A percentile compares a stretch with the other conserved stretches of the same genome.
phyloP scores from a whole-genome alignment of 2,888 invertebrate species.

The Agrochola litura region DNA sequence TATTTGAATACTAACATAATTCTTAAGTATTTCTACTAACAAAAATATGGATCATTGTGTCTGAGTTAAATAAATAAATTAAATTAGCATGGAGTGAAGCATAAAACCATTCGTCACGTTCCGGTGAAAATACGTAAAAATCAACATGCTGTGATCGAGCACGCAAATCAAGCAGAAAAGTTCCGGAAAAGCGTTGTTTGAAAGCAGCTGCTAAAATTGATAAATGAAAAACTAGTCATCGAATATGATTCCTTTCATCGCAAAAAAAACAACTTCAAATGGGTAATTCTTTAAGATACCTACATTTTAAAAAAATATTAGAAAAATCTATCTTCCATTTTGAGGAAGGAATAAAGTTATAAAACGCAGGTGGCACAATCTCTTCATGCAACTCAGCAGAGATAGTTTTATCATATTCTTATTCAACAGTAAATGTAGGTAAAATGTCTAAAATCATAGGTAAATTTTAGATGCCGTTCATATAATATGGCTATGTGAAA shows the following conservation, averaged over 20 bases:
- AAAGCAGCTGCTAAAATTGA: slow-evolving; percentile 22
- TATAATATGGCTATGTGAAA: background rate
- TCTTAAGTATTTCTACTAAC: too few relatives aligned
- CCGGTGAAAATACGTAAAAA: slow-evolving; percentile 44
- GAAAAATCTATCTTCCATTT: slow-evolving; percentile 24
- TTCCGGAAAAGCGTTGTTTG: slow-evolving; percentile 37
- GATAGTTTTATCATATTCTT: slow-evolving; percentile 33
- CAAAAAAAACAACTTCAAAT: background rate
- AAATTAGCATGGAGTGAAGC: slow-evolving; percentile 41
- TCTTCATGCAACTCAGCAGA: slow-evolving; percentile 26
- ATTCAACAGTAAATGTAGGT: slow-evolving; percentile 2
- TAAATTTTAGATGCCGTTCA: background rate
- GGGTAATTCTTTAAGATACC: slow-evolving; percentile 12
- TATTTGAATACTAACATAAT: too few relatives aligned
- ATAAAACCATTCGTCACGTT: slow-evolving; percentile 53
- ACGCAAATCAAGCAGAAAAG: slow-evolving; percentile 51
- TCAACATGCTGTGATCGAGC: slow-evolving; percentile 37
- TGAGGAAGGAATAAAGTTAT: slow-evolving; percentile 45
- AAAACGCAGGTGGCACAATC: slow-evolving; percentile 53
- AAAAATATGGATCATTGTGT: too few relatives aligned
- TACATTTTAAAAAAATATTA: slow-evolving; percentile 11
- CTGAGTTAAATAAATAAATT: too few relatives aligned
- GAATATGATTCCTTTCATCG: background rate
- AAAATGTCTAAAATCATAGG: slow-evolving; percentile 13
- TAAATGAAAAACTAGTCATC: slow-evolving; percentile 4